Conservation (phyloP, 2,113 vertebrate species). For the Ursus arctos region DNA sequence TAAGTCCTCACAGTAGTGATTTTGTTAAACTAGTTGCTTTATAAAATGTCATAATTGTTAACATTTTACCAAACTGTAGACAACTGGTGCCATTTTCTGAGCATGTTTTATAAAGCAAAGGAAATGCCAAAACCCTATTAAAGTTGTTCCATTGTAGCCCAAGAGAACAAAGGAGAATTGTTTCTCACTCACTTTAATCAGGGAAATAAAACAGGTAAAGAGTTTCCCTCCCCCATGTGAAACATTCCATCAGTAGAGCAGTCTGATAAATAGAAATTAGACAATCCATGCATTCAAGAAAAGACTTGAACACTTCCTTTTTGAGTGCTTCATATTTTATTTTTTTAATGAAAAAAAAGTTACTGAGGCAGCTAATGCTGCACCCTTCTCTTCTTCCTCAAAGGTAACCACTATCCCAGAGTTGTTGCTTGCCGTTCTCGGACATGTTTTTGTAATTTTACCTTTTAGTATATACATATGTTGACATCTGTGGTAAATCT, state of each 20-base stretch:
- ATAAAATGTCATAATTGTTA: conserved; percentile 95
- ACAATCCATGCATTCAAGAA: conserved; percentile 63
- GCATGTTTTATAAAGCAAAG: conserved; percentile 91
- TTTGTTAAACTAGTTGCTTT: conserved; percentile 99
- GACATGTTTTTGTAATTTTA: not conserved
- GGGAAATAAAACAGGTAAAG: conserved; percentile 80
- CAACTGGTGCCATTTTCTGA: conserved; percentile 89
- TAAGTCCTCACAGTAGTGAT: conserved; percentile 93
- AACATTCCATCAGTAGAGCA: conserved; percentile 80
- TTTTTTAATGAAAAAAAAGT: not conserved
- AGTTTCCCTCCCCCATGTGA: conserved; percentile 73
- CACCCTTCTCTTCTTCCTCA: not conserved
- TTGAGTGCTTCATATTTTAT: not conserved
- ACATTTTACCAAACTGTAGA: conserved; percentile 90
- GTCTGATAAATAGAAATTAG: conserved; percentile 74
- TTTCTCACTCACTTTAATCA: conserved; percentile 78
- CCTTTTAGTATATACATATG: not conserved
- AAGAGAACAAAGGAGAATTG: conserved; percentile 76
- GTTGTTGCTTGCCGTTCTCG: not conserved
- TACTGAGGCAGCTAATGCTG: not conserved
- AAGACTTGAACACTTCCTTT: not conserved
- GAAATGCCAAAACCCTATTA: conserved; percentile 87
- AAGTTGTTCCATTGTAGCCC: conserved; percentile 82
- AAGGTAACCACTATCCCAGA: not conserved
- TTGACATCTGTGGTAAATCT: not conserved